These are phyloP conservation scores for Pogonocichla stellata DNA, from an alignment of 2,113 vertebrate species.

Conservation along the genomic window DNA sequence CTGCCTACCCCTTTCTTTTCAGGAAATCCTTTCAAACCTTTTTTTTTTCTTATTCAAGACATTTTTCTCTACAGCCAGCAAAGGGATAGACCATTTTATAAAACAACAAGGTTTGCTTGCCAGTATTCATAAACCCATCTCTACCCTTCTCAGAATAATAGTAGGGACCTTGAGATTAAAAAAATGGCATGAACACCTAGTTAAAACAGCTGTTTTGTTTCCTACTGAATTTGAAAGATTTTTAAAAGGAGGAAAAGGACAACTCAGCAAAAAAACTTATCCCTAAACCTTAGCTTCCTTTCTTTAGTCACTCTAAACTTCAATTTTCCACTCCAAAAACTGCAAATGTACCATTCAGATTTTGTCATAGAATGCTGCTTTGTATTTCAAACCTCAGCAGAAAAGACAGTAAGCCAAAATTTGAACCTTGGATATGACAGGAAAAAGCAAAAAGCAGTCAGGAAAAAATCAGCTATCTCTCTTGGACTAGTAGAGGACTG, in stretches of 20 bases:
- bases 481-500: not conserved
- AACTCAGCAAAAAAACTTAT: not conserved
- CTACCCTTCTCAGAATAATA: not conserved
- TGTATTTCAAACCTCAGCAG: not conserved
- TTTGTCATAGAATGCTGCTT: not conserved
- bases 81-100: not conserved
- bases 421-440: not conserved
- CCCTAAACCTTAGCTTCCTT: not conserved
- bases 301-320: not conserved
- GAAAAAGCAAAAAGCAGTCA: not conserved
- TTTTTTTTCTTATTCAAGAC: not conserved
- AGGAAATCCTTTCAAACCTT: not conserved
- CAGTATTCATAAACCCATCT: not conserved
- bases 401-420: not conserved
- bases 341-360: not conserved
- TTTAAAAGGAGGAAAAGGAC: not conserved
- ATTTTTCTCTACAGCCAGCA: not conserved
- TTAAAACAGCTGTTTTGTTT: not conserved
- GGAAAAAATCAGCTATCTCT: not conserved
- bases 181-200: not conserved
- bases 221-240: not conserved
- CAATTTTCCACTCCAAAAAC: not conserved
- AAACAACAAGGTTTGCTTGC: not conserved
- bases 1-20: not conserved
- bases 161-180: not conserved